Percentiles rank a stretch among this genome's conserved stretches.
Evolutionary conservation across 2,888 invertebrate species (phyloP).

Genomic region (Physocephala rufipes): DNA sequence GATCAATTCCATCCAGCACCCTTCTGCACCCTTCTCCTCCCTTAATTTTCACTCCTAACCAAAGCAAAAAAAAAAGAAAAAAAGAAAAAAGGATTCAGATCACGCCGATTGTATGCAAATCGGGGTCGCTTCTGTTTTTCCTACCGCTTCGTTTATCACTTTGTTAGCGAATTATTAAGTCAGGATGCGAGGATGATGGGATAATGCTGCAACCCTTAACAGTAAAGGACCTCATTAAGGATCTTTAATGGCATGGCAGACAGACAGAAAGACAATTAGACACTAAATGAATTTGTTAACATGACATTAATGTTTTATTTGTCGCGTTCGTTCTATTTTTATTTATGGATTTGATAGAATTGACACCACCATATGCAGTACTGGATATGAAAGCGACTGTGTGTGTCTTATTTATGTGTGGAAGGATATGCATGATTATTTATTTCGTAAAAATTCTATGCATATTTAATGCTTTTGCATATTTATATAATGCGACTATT

Average conservation of each 20-base stretch:
- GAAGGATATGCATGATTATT: slow-evolving; percentile 42
- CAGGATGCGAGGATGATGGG: slow-evolving; percentile 26
- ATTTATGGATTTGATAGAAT: slow-evolving; percentile 8
- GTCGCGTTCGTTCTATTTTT: neutral
- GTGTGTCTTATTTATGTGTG: slow-evolving; percentile 17
- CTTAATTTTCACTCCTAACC: too few relatives aligned
- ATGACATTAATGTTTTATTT: slow-evolving; percentile 47
- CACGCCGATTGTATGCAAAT: too few relatives aligned
- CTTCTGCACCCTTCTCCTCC: too few relatives aligned
- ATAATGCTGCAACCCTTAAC: too few relatives aligned
- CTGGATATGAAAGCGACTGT: neutral
- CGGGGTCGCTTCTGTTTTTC: slow-evolving; percentile 12
- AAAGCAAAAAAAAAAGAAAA: too few relatives aligned
- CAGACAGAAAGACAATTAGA: slow-evolving; percentile 30
- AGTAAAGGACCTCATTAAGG: slow-evolving; percentile 19
- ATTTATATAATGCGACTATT: neutral
- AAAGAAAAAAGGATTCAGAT: neutral
- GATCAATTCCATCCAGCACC: too few relatives aligned
- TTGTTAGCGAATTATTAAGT: slow-evolving; percentile 6
- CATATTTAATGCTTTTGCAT: slow-evolving; percentile 19
- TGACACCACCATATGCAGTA: neutral
- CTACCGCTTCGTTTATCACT: slow-evolving; percentile 26
- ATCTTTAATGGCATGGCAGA: slow-evolving; percentile 21
- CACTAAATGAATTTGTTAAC: slow-evolving; percentile 44
- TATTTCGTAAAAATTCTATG: slow-evolving; percentile 6